Conservation (phyloP, 2,113 vertebrate species). For the Probosciger aterrimus region DNA sequence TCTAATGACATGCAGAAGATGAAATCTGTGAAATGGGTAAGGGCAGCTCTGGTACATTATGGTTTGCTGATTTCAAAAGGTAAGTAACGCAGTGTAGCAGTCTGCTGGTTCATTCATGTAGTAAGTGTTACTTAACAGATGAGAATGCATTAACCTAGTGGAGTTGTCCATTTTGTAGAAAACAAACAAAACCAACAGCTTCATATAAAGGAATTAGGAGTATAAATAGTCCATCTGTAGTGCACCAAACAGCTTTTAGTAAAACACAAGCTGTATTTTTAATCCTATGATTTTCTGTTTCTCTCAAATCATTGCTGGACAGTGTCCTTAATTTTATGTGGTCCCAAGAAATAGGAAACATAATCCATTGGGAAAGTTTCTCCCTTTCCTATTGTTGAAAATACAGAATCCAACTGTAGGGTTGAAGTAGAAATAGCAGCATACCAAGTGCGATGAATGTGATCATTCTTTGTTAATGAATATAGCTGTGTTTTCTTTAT, state of each 20-base stretch:
- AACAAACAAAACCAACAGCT: background rate
- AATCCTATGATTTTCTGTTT: background rate
- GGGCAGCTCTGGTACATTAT: background rate
- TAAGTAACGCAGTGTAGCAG: background rate
- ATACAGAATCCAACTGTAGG: slow-evolving; percentile 13
- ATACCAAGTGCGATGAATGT: background rate
- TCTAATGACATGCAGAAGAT: background rate
- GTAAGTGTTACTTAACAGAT: background rate
- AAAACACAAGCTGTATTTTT: background rate
- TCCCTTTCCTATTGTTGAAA: background rate
- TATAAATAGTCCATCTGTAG: background rate
- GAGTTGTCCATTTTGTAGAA: background rate
- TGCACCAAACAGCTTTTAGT: background rate
- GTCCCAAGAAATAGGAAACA: background rate
- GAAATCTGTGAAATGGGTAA: background rate
- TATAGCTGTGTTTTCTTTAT: slow-evolving; percentile 1
- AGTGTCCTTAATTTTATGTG: background rate
- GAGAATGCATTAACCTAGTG: background rate
- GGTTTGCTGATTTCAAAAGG: background rate
- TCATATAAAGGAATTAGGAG: background rate
- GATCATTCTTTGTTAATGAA: background rate
- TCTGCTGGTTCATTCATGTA: background rate
- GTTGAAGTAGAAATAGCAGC: background rate
- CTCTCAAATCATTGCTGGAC: background rate
- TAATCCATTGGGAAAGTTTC: background rate